Conservation (phyloP, 2,797 vertebrate genomes). For the Tragelaphus eurycerus region DNA sequence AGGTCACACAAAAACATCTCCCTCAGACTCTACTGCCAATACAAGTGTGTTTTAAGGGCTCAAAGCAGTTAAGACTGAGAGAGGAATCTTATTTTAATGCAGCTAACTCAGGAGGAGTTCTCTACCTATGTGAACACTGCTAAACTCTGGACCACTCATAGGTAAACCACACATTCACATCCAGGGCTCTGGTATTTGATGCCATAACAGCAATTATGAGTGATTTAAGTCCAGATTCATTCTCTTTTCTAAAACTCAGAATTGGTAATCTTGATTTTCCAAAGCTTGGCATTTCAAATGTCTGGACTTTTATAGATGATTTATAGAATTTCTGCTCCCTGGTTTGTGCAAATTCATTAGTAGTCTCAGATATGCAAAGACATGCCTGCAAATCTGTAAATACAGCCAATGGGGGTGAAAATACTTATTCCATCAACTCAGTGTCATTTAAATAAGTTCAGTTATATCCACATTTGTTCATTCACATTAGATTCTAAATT, state of each 20-base stretch:
- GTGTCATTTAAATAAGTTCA: slow-evolving; percentile 3
- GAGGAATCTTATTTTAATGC: neutral
- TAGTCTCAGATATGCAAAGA: neutral
- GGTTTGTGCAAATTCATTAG: neutral
- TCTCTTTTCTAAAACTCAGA: neutral
- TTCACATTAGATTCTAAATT: neutral
- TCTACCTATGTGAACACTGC: neutral
- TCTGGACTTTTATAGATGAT: neutral
- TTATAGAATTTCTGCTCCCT: neutral
- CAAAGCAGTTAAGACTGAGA: neutral
- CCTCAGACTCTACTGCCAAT: neutral
- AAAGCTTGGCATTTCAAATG: neutral
- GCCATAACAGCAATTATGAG: neutral
- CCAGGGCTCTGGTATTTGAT: neutral
- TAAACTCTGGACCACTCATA: neutral
- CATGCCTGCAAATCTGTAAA: neutral
- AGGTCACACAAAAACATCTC: neutral
- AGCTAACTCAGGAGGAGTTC: neutral
- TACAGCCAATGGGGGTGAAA: neutral
- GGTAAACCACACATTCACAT: neutral
- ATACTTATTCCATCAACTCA: neutral
- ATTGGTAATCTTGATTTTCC: neutral
- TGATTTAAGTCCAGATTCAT: neutral
- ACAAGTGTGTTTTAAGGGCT: neutral
- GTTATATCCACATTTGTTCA: neutral